Evolutionary conservation across 1,140 invertebrate species (phyloP).

Genomic region (Onthophagus taurus): DNA sequence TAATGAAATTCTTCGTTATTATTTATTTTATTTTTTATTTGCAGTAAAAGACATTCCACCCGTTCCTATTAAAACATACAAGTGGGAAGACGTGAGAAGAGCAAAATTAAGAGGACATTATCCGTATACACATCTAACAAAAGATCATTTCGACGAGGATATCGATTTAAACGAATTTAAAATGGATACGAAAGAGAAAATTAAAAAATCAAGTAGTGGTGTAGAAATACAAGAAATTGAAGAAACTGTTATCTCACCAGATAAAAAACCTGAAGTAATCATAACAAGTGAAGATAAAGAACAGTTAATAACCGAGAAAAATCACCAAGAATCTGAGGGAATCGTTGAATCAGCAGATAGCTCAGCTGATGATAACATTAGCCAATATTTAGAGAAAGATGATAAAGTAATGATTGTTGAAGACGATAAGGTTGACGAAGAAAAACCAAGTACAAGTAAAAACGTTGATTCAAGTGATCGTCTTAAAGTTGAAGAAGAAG

Average conservation of each 20-base stretch:
- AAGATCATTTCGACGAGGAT: constrained; percentile 28
- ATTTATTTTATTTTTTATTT: constrained; percentile 13
- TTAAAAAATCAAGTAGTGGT: constrained; percentile 18
- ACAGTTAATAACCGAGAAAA: too few species aligned
- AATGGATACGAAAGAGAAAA: constrained; percentile 25
- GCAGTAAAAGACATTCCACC: constrained; percentile 41
- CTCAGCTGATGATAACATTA: constrained; percentile 31
- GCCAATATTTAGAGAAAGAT: constrained; percentile 35
- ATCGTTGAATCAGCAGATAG: constrained; percentile 26
- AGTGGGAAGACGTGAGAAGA: constrained; percentile 60
- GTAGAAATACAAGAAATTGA: constrained; percentile 12
- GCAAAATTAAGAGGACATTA: constrained; percentile 50
- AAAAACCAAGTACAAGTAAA: neutral
- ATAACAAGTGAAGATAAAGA: too few species aligned
- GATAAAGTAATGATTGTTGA: constrained; percentile 2
- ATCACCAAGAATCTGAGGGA: neutral
- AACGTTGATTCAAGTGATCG: constrained; percentile 2
- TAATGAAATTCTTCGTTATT: too few species aligned
- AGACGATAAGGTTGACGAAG: too few species aligned
- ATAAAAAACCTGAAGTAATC: constrained; percentile 4
- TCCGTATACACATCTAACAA: constrained; percentile 56
- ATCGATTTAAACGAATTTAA: constrained; percentile 26
- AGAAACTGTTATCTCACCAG: neutral
- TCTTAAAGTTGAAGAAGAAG: neutral
- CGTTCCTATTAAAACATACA: constrained; percentile 55